A percentile compares a stretch with the other conserved stretches of the same genome.
phyloP scores from a whole-genome alignment of 2,888 invertebrate species.

The Scrobipalpa costella region DNA sequence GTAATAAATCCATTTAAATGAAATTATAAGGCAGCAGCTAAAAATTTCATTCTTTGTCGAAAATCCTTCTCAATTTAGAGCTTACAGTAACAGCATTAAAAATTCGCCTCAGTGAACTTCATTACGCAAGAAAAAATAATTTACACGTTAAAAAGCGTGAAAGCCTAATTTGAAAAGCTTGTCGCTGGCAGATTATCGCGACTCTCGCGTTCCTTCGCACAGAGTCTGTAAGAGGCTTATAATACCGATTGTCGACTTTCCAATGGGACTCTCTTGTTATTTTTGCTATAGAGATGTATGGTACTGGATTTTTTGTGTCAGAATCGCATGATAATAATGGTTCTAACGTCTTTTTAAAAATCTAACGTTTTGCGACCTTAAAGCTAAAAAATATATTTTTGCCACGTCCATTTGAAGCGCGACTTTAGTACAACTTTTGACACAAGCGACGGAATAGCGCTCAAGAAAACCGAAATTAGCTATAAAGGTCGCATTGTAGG shows the following conservation, averaged over 20 bases:
- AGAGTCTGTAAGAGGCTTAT: conserved; percentile 62
- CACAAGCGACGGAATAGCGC: too few relatives aligned
- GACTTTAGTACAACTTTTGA: too few relatives aligned
- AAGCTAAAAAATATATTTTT: too few relatives aligned
- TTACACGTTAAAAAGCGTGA: conserved; percentile 58
- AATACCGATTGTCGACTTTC: conserved; percentile 41
- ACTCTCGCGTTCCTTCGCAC: conserved; percentile 63
- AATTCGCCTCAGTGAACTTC: not conserved
- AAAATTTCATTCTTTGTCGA: not conserved
- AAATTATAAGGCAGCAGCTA: too few relatives aligned
- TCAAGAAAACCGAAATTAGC: too few relatives aligned
- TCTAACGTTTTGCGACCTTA: too few relatives aligned
- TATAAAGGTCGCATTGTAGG: too few relatives aligned
- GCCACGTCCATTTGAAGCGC: too few relatives aligned
- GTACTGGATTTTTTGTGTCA: too few relatives aligned
- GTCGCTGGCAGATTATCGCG: conserved; percentile 69
- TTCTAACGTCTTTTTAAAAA: too few relatives aligned
- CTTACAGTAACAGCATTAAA: not conserved
- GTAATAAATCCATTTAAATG: too few relatives aligned
- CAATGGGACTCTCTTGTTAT: not conserved
- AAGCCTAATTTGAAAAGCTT: conserved; percentile 67
- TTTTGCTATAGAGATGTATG: not conserved
- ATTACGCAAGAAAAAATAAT: conserved; percentile 43
- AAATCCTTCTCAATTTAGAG: not conserved
- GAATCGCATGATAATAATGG: too few relatives aligned